Percentiles rank a stretch among this genome's conserved stretches.
Conservation (phyloP, 2,797 vertebrate species). For the Alosa sapidissima region DNA sequence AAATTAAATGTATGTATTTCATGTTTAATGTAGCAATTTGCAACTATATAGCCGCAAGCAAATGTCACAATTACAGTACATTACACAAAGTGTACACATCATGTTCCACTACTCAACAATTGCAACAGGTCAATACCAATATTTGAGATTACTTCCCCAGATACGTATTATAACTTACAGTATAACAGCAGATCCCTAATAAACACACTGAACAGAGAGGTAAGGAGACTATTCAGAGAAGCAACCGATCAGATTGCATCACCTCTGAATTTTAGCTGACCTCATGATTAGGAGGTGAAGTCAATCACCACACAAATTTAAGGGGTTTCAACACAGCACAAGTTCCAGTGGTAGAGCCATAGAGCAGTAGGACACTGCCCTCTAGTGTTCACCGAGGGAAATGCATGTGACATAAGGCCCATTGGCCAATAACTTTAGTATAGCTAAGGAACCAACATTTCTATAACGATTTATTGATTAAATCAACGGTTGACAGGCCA, state of each 20-base stretch:
- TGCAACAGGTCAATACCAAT: not conserved
- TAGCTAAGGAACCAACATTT: too few relatives aligned
- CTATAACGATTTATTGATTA: too few relatives aligned
- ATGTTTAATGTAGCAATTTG: not conserved
- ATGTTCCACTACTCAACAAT: too few relatives aligned
- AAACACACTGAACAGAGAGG: not conserved
- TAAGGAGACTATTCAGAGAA: not conserved
- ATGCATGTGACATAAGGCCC: not conserved
- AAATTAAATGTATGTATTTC: too few relatives aligned
- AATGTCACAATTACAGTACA: too few relatives aligned
- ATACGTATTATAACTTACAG: not conserved
- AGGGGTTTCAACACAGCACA: not conserved
- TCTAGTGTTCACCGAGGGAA: not conserved
- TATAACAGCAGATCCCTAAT: not conserved
- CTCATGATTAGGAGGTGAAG: not conserved
- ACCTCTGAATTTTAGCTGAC: not conserved
- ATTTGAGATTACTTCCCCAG: not conserved
- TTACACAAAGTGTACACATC: not conserved
- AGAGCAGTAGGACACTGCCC: not conserved
- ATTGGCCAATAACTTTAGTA: not conserved
- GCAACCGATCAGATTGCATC: not conserved
- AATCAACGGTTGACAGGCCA: too few relatives aligned
- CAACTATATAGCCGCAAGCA: not conserved
- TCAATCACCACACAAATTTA: too few relatives aligned
- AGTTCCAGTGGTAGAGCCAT: not conserved